phyloP scores from a whole-genome alignment of 1,140 invertebrate genomes.

The Megalonaias nervosa region DNA sequence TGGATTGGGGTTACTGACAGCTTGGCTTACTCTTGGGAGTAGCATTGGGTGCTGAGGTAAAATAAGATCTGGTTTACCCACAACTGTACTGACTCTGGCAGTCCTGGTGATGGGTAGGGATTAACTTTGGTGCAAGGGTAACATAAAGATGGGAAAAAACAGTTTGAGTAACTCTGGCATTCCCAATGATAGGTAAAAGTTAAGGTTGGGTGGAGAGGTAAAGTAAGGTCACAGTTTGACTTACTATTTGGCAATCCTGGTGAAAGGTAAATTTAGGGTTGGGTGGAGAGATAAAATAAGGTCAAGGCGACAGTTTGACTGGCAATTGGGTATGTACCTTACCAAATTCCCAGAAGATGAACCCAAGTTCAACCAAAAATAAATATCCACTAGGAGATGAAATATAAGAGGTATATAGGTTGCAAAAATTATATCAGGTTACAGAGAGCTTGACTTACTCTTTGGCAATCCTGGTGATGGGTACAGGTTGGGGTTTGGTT shows the following conservation, averaged over 20 bases:
- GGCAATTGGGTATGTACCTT: too few species aligned
- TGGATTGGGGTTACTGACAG: slow-evolving; percentile 1
- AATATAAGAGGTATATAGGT: background rate
- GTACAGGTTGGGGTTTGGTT: slow-evolving; percentile 16
- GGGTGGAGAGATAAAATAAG: too few species aligned
- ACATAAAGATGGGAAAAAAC: too few species aligned
- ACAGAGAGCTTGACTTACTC: slow-evolving; percentile 7
- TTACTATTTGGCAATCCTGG: too few species aligned
- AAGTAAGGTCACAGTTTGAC: too few species aligned
- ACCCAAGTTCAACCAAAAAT: background rate
- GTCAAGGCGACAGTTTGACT: too few species aligned
- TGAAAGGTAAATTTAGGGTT: too few species aligned
- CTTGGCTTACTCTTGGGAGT: slow-evolving; percentile 18
- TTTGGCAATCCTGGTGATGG: slow-evolving; percentile 26
- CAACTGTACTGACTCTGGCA: slow-evolving; percentile 12
- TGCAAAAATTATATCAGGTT: too few species aligned
- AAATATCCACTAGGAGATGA: slow-evolving; percentile 22
- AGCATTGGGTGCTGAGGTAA: background rate
- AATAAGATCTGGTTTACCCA: too few species aligned
- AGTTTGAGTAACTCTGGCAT: slow-evolving; percentile 19
- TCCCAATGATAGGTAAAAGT: slow-evolving; percentile 10
- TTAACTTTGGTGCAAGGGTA: slow-evolving; percentile 11
- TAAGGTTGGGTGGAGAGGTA: background rate
- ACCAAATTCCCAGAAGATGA: too few species aligned
- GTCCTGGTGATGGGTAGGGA: slow-evolving; percentile 9